Evolutionary conservation across 1,140 invertebrate species (phyloP), one percentile per base, ranked within the genome.

Genomic region (Drosophila parvula): DNA sequence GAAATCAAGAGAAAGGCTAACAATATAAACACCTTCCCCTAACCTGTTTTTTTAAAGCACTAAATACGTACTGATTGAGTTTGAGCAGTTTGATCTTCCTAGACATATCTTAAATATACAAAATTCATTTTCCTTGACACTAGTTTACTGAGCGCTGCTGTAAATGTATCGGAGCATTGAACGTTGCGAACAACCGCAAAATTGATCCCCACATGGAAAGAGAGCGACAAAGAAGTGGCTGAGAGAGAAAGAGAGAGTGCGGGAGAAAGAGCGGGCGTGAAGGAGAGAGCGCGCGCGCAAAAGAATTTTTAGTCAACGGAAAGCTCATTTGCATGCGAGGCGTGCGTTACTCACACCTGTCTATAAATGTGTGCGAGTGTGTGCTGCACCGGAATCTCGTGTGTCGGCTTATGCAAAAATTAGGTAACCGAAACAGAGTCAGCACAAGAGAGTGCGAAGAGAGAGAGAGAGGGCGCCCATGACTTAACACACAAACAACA

Each of bases 181-280:
- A 80, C 79, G 79, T 77, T 86, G 67, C 41, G 70, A 74, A 80
- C 73, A 84, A 77, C 76, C 67, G 73, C 62, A 79, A 81, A 70
- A 70, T 81, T 71, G 83, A 86, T 88, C 83, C 59, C 56, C 68
- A 55, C 58, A 59, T 48, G 28, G 34, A 64, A 47, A 36, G 70
- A 44, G 51, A 61, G 60, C 44, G 18, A 41, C 47, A 38, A 36
- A 41, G 45, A 32, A 48, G 18, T 32, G 28, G 8, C 18, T 3
- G 34, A 6, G 61, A 11, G 30, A 32, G 28, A 10, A 32, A 43
- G 32, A 43, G 32, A 51, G 61, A 36, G 27, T 27, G 51, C 10
- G 50, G 27, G 43, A 50, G 38, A 32, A 27, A 75, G 45, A 59
- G 56, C 44, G 38, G 51, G 55, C 36, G 44, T 58, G 18, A 38